Evolutionary conservation across 1,140 invertebrate species (phyloP).

Genomic region (Macrobrachium rosenbergii): DNA sequence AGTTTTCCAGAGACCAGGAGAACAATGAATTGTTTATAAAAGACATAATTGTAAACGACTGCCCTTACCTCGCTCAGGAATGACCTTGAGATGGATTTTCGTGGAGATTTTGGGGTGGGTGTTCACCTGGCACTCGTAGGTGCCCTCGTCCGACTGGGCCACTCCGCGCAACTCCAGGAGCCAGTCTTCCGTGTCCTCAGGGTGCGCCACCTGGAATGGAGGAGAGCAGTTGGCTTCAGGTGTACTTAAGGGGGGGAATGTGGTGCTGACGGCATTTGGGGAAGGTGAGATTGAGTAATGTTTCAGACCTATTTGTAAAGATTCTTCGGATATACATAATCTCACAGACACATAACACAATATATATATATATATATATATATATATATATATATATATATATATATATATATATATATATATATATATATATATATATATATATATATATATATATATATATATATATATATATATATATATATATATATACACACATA

Average conservation of each 20-base stretch:
- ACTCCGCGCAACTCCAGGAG: slow-evolving; percentile 38
- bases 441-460: background rate
- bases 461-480: background rate
- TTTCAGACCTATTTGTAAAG: no score
- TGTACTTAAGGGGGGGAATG: no score
- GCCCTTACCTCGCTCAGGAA: slow-evolving; percentile 28
- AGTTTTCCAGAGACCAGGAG: no score
- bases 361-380: no score
- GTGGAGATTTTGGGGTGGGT: slow-evolving; percentile 58
- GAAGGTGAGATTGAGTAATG: no score
- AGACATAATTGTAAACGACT: no score
- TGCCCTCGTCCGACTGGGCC: slow-evolving; percentile 15
- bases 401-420: background rate
- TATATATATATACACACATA: background rate
- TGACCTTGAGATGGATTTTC: slow-evolving; percentile 47
- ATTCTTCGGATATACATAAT: no score
- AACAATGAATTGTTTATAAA: no score
- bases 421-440: background rate
- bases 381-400: no score
- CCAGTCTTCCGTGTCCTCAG: slow-evolving; percentile 53
- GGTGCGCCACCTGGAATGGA: slow-evolving; percentile 39
- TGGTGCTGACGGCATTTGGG: no score
- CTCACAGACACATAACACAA: no score
- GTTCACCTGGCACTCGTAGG: slow-evolving; percentile 60
- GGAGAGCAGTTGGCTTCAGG: background rate